Evolutionary conservation across 2,888 invertebrate species (phyloP).

Genomic region (Pristionchus exspectatus): DNA sequence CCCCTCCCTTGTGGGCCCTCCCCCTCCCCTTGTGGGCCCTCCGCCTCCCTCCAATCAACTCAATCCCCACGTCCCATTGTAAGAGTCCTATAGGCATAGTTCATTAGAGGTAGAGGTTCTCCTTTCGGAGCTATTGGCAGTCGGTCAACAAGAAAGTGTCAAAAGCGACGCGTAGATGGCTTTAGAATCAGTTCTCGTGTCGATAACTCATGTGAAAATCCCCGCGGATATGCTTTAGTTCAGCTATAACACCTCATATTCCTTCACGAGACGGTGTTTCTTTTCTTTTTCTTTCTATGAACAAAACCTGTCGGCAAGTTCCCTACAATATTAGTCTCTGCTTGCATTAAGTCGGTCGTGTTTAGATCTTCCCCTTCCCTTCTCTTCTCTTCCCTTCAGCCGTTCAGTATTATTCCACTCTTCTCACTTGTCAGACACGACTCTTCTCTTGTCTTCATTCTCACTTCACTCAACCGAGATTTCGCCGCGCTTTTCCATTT

Average conservation of each 20-base stretch:
- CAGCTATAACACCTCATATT: background rate
- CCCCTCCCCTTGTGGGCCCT: background rate
- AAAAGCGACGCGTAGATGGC: background rate
- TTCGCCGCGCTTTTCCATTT: background rate
- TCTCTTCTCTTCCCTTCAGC: background rate
- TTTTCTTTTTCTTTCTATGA: background rate
- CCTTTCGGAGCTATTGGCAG: background rate
- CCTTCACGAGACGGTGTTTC: background rate
- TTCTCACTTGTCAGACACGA: slow-evolving; percentile 34
- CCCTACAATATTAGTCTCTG: background rate
- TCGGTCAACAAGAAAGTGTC: too few species aligned
- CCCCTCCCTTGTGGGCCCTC: background rate
- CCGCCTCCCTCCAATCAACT: slow-evolving; percentile 1
- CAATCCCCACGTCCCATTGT: slow-evolving; percentile 14
- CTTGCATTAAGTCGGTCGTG: background rate
- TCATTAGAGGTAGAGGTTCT: slow-evolving; percentile 8
- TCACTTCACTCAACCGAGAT: slow-evolving; percentile 15
- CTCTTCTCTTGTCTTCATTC: background rate
- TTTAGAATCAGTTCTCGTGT: background rate
- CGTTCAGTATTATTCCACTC: slow-evolving; percentile 22
- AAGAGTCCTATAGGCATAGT: background rate
- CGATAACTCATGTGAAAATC: background rate
- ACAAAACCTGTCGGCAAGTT: background rate
- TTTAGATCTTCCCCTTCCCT: background rate
- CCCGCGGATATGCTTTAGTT: background rate